Percentiles rank a stretch among this genome's conserved stretches.
Evolutionary conservation across 2,888 invertebrate genomes (phyloP).

Genomic region (Trissolcus brochymenae): DNA sequence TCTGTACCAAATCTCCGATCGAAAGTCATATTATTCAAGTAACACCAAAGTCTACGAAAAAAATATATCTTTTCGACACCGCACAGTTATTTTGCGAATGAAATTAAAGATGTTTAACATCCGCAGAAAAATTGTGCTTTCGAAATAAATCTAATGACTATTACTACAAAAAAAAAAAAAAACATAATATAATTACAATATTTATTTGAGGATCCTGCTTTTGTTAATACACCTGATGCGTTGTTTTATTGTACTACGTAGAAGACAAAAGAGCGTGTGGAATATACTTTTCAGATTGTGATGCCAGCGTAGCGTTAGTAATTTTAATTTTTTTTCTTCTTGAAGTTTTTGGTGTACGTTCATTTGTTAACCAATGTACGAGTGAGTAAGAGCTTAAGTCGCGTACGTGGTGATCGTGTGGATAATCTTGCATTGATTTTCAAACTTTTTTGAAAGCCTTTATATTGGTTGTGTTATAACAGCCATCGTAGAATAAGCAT

Average conservation of each 20-base stretch:
- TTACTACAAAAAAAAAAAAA: slow-evolving; percentile 54
- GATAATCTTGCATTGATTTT: slow-evolving; percentile 69
- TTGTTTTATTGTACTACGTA: slow-evolving; percentile 55
- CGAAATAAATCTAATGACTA: slow-evolving; percentile 29
- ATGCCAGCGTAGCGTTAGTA: slow-evolving; percentile 60
- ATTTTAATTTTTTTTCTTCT: slow-evolving; percentile 21
- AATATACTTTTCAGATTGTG: slow-evolving; percentile 60
- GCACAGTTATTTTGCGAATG: not conserved
- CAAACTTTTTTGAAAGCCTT: slow-evolving; percentile 59
- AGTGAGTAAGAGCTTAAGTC: slow-evolving; percentile 49
- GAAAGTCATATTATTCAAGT: slow-evolving; percentile 55
- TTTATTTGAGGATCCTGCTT: slow-evolving; percentile 59
- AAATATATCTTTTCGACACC: slow-evolving; percentile 20
- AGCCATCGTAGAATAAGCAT: slow-evolving; percentile 58
- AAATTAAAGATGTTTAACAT: no score
- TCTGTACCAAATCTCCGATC: slow-evolving; percentile 31
- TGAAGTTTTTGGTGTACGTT: slow-evolving; percentile 32
- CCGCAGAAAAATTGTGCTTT: not conserved
- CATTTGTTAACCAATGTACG: slow-evolving; percentile 54
- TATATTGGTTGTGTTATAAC: slow-evolving; percentile 66
- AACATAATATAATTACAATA: slow-evolving; percentile 64
- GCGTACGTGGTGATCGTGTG: slow-evolving; percentile 65
- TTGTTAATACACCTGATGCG: slow-evolving; percentile 55
- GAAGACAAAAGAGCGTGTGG: slow-evolving; percentile 37
- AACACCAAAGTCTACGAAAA: slow-evolving; percentile 65